Evolutionary conservation across 2,888 invertebrate species (phyloP), one percentile per base, ranked within the genome.

Genomic region (Osmoderma eremita): DNA sequence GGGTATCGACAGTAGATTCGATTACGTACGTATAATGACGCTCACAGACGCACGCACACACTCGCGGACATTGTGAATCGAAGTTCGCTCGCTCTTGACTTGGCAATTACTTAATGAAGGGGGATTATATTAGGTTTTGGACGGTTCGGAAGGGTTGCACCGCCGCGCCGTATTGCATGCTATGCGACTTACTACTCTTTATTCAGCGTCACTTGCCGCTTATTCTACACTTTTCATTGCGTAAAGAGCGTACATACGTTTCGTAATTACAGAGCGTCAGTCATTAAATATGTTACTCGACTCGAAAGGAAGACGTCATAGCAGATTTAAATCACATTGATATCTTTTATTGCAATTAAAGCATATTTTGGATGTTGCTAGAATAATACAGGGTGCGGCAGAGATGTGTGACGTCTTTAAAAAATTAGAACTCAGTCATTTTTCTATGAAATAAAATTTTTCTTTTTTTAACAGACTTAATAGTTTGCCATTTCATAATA

Each of bases 51-150:
- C 58, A 61, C 18, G 17, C 15, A 48, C 36, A 61, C 30, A 18
- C 12, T 42, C 30, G 45, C 24, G 24, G 45, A 48, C 30, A 30
- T 30, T 2, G 30, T 61, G 58, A 61, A 58, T 56, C 42, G 51
- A 48, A 49, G 49, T 58, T 22, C 68, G 69, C 68, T 63, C 74
- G 74, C 79, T 80, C 79, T 79, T 79, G 78, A 80, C 80, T 80
- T 79, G 74, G 77, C 81, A 80, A 80, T 81, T 80, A 80, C 75
- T 71, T 79, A 79, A 79, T 79, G 78, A 79, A 77, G 77, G 78
- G 78, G 75, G 75, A 74, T 76, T 78, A 70, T 78, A 79, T 78
- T 78, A 76, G 75, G 76, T 79, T 78, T 30, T 30, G 30, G 30
- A 61, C 67, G 53, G 62, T 48, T 66, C 64, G 53, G 69, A 74